phyloP scores from a whole-genome alignment of 2,113 vertebrate species.

The Macquaria ambigua region DNA sequence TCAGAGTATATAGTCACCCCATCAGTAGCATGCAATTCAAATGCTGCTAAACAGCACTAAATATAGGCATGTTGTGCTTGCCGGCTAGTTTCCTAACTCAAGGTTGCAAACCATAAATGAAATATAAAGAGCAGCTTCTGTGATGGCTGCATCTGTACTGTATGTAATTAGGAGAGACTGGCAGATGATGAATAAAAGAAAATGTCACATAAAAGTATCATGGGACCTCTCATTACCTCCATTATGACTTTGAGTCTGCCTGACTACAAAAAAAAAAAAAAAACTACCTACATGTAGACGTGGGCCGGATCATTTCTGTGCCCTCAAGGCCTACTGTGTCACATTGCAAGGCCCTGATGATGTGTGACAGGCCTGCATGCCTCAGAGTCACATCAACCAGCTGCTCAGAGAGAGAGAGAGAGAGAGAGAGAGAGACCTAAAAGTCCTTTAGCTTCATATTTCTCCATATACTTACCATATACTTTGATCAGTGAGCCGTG shows the following conservation, averaged over 20 bases:
- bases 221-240: constrained; percentile 43
- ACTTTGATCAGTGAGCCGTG: not conserved
- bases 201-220: constrained; percentile 32
- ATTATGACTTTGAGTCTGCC: constrained; percentile 28
- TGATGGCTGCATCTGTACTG: constrained; percentile 19
- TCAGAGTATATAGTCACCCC: not conserved
- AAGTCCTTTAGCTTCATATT: not conserved
- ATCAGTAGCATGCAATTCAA: constrained; percentile 14
- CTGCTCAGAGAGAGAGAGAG: constrained; percentile 33
- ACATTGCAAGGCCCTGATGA: constrained; percentile 38
- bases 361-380: constrained; percentile 53
- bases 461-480: constrained; percentile 5
- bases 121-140: constrained; percentile 28
- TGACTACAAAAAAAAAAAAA: not conserved
- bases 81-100: constrained; percentile 20
- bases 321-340: constrained; percentile 43
- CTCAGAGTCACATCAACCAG: constrained; percentile 57
- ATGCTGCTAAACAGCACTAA: constrained; percentile 19
- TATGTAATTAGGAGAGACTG: constrained; percentile 56
- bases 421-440: not conserved
- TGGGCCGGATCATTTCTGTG: constrained; percentile 44
- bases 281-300: constrained; percentile 19
- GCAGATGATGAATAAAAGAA: constrained; percentile 59
- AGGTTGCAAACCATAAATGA: constrained; percentile 11
- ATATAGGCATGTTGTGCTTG: constrained; percentile 6